Conservation (phyloP, 2,113 vertebrate species). For the Phrynosoma blainvillii region DNA sequence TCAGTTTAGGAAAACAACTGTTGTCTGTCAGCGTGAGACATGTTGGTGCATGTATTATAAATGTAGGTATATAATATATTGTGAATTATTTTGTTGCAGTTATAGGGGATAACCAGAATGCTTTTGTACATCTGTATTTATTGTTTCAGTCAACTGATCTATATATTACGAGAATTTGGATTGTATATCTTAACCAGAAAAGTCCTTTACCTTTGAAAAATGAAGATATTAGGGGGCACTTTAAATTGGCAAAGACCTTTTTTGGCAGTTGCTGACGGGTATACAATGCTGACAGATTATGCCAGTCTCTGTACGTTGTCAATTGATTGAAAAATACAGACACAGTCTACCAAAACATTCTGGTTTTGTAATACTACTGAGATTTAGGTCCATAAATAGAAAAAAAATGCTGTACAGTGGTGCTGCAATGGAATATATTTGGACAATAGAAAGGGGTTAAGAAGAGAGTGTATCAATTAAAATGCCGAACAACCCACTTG, state of each 20-base stretch:
- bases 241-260: conserved; percentile 62
- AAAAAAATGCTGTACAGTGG: conserved; percentile 63
- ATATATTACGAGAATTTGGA: conserved; percentile 51
- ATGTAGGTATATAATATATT: conserved; percentile 74
- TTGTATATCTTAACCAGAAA: conserved; percentile 45
- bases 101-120: conserved; percentile 76
- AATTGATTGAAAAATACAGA: conserved; percentile 40
- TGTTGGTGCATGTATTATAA: conserved; percentile 79
- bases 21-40: conserved; percentile 75
- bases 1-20: conserved; percentile 63
- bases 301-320: conserved; percentile 18
- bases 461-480: neutral
- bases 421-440: conserved; percentile 66
- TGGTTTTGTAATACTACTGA: conserved; percentile 59
- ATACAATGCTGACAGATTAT: conserved; percentile 42
- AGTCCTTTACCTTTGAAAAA: conserved; percentile 44
- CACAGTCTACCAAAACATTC: conserved; percentile 59
- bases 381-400: conserved; percentile 33
- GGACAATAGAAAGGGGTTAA: conserved; percentile 32
- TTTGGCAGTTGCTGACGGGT: conserved; percentile 49
- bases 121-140: conserved; percentile 72
- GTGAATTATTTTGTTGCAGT: conserved; percentile 70
- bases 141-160: conserved; percentile 63
- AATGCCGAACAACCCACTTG: conserved; percentile 34
- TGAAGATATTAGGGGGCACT: conserved; percentile 68